phyloP scores from a whole-genome alignment of 2,113 vertebrate species.

The Gadus macrocephalus region DNA sequence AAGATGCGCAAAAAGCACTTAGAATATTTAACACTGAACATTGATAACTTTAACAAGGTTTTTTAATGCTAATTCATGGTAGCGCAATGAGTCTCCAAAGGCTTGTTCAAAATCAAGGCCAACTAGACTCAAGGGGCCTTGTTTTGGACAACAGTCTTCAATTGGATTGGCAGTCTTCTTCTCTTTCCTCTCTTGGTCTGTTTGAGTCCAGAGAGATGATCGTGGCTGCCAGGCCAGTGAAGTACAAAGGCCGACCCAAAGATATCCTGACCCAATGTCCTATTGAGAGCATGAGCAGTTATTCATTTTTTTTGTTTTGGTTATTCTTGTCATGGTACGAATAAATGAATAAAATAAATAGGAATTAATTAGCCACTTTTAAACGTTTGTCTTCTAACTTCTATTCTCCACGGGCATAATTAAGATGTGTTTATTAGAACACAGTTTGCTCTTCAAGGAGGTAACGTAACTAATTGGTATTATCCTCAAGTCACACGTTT shows the following conservation, averaged over 20 bases:
- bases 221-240: constrained; percentile 48
- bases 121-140: constrained; percentile 17
- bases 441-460: constrained; percentile 68
- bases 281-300: constrained; percentile 22
- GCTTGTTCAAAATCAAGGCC: constrained; percentile 12
- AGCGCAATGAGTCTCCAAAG: constrained; percentile 7
- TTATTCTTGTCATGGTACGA: constrained; percentile 40
- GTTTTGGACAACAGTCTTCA: constrained; percentile 11
- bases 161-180: constrained; percentile 2
- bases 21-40: constrained; percentile 20
- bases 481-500: constrained; percentile 55
- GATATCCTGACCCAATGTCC: constrained; percentile 34
- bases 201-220: constrained; percentile 24
- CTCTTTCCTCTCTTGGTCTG: background rate
- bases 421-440: constrained; percentile 71
- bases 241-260: constrained; percentile 45
- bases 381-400: constrained; percentile 64
- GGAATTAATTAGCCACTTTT: constrained; percentile 63
- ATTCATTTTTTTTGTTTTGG: constrained; percentile 48
- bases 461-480: constrained; percentile 68
- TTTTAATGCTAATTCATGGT: constrained; percentile 14
- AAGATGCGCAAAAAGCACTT: background rate
- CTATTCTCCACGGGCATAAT: constrained; percentile 66
- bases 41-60: background rate
- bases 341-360: constrained; percentile 21